Evolutionary conservation across 2,113 vertebrate species (phyloP).

Genomic region (Neomonachus schauinslandi): DNA sequence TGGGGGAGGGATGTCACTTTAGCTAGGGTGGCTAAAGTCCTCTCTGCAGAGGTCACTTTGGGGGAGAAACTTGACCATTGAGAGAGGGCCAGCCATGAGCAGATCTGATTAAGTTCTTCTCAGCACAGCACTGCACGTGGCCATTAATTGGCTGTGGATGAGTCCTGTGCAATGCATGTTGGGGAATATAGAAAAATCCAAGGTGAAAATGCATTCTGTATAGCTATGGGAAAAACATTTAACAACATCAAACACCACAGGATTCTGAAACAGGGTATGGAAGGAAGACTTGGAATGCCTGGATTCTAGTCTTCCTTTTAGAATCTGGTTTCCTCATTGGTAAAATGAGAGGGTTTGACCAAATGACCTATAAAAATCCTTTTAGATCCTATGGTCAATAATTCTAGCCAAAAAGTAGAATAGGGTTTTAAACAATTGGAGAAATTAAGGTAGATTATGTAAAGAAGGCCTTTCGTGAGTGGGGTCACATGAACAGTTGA

Average conservation of each 20-base stretch:
- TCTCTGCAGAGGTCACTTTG: background rate
- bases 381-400: background rate
- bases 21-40: background rate
- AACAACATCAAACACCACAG: background rate
- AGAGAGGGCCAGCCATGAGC: background rate
- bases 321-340: background rate
- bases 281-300: background rate
- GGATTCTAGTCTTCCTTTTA: background rate
- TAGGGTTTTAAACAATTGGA: background rate
- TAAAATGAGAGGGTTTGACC: background rate
- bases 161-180: background rate
- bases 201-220: background rate
- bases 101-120: background rate
- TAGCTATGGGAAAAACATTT: background rate
- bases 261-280: background rate
- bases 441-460: background rate
- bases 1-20: background rate
- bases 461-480: background rate
- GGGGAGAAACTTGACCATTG: background rate
- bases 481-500: background rate
- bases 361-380: constrained; percentile 21
- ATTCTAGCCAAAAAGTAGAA: background rate
- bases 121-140: background rate
- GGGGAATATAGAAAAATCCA: background rate
- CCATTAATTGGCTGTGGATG: background rate